phyloP scores from a whole-genome alignment of 2,113 vertebrate species.

The Chroicocephalus ridibundus region DNA sequence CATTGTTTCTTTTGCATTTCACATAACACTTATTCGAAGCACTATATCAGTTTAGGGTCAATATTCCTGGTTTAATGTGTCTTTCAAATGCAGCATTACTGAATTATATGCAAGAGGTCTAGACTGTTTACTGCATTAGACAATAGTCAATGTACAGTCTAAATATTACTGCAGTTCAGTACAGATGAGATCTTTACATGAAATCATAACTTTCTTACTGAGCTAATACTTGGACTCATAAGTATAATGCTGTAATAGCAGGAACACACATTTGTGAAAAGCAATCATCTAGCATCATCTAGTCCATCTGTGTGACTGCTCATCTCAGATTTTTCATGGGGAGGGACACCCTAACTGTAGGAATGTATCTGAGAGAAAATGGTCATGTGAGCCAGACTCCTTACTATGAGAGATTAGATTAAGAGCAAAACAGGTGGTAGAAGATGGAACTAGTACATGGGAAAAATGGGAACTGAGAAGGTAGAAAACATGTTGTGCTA shows the following conservation, averaged over 20 bases:
- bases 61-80: neutral
- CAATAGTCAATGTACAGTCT: neutral
- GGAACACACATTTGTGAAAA: neutral
- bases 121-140: neutral
- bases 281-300: neutral
- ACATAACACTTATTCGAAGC: neutral
- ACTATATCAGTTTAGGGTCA: neutral
- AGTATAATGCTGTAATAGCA: neutral
- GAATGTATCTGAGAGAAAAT: too few relatives aligned
- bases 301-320: neutral
- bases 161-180: neutral
- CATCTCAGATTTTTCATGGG: neutral
- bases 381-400: too few relatives aligned
- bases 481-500: too few relatives aligned
- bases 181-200: neutral
- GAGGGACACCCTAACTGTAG: neutral
- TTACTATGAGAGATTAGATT: too few relatives aligned
- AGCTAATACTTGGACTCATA: neutral
- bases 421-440: too few relatives aligned
- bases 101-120: neutral
- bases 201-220: neutral
- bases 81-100: neutral
- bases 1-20: neutral
- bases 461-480: too few relatives aligned
- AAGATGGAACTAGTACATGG: too few relatives aligned